These are phyloP conservation scores for Gymnocypris eckloni DNA, from an alignment of 2,797 vertebrate genomes.

Conservation along the genomic window DNA sequence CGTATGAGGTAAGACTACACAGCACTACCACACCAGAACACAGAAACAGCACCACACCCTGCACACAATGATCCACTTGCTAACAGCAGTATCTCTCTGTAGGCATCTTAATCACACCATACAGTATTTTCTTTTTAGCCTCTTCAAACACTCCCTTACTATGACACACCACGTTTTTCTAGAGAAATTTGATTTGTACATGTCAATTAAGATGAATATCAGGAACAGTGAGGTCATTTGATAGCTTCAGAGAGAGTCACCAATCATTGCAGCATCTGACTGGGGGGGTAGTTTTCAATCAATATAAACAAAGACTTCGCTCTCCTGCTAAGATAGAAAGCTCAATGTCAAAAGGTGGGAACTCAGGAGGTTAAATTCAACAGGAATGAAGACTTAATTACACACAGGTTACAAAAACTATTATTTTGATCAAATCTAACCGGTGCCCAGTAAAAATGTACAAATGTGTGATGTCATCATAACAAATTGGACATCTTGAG, in stretches of 20 bases:
- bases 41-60: constrained; percentile 46
- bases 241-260: constrained; percentile 51
- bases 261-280: constrained; percentile 65
- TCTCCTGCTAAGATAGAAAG: constrained; percentile 17
- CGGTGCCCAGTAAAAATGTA: neutral
- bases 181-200: constrained; percentile 42
- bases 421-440: constrained; percentile 3
- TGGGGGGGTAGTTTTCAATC: constrained; percentile 59
- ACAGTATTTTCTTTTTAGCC: constrained; percentile 12
- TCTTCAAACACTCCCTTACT: neutral
- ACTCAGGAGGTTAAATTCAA: neutral
- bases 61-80: constrained; percentile 3
- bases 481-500: neutral
- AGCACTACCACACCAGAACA: constrained; percentile 33
- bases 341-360: constrained; percentile 12
- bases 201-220: constrained; percentile 37
- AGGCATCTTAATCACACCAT: neutral
- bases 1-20: constrained; percentile 52
- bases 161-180: neutral
- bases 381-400: neutral
- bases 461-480: neutral
- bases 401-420: neutral
- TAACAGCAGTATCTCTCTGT: constrained; percentile 8
- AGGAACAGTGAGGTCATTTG: constrained; percentile 69
- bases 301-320: constrained; percentile 55